These are phyloP conservation scores for Nyctibius grandis DNA, from an alignment of 2,797 vertebrate genomes.

Conservation along the genomic window DNA sequence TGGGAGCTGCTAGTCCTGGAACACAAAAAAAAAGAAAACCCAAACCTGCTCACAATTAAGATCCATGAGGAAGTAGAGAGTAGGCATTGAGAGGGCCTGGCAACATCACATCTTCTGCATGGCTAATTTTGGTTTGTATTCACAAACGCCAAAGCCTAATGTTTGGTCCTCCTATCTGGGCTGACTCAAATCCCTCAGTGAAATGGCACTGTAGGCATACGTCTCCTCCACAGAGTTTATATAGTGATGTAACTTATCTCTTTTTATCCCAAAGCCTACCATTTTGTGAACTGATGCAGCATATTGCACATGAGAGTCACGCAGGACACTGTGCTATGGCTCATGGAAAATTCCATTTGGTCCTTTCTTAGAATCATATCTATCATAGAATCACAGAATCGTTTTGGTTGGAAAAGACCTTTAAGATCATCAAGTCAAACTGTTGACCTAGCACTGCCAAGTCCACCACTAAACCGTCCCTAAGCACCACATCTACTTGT, in stretches of 20 bases:
- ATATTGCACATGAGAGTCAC: accelerated
- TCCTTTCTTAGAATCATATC: no score
- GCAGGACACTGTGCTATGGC: background rate
- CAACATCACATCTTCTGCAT: background rate
- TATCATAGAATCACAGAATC: no score
- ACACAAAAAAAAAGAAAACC: no score
- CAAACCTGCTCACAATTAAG: background rate
- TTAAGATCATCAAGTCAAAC: no score
- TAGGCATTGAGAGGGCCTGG: background rate
- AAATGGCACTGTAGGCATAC: background rate
- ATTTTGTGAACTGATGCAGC: background rate
- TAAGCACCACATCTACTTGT: no score
- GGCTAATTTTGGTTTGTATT: background rate
- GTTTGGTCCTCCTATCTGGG: background rate
- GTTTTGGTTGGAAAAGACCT: no score
- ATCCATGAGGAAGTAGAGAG: background rate
- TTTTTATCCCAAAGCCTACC: background rate
- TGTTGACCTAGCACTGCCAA: no score
- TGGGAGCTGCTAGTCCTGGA: background rate
- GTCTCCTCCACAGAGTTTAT: background rate
- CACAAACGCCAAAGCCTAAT: background rate
- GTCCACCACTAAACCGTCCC: no score
- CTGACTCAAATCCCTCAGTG: background rate
- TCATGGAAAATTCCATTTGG: background rate
- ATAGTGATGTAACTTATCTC: background rate